Evolutionary conservation across 2,113 vertebrate species (phyloP).

Genomic region (Myiozetetes cayanensis): DNA sequence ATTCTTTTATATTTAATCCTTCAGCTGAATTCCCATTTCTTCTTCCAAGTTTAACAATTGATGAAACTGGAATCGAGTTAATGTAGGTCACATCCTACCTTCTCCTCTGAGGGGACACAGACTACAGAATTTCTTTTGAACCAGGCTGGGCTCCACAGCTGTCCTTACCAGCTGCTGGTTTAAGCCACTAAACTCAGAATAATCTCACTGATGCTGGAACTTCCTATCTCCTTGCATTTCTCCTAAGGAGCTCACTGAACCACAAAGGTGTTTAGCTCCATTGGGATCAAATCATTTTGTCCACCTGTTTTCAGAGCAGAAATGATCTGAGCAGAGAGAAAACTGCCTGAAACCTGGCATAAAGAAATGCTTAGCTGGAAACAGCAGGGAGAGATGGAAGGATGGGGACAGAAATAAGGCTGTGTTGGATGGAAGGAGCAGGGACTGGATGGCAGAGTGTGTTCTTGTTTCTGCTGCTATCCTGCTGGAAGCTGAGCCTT

Average conservation of each 20-base stretch:
- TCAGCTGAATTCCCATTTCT: neutral
- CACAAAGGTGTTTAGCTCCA: neutral
- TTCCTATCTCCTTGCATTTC: neutral
- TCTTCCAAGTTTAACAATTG: neutral
- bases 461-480: neutral
- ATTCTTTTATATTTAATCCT: neutral
- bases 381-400: neutral
- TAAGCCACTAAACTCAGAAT: neutral
- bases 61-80: neutral
- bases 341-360: neutral
- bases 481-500: neutral
- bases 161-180: neutral
- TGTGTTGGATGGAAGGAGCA: neutral
- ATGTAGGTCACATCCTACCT: neutral
- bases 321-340: neutral
- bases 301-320: neutral
- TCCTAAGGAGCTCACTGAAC: neutral
- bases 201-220: neutral
- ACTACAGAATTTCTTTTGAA: neutral
- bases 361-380: neutral
- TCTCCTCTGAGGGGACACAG: neutral
- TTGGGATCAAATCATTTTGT: neutral
- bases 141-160: neutral
- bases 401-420: neutral
- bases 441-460: neutral